These are phyloP conservation scores for Drosophila mayaguana DNA, from an alignment of 2,888 invertebrate genomes.

Conservation along the genomic window DNA sequence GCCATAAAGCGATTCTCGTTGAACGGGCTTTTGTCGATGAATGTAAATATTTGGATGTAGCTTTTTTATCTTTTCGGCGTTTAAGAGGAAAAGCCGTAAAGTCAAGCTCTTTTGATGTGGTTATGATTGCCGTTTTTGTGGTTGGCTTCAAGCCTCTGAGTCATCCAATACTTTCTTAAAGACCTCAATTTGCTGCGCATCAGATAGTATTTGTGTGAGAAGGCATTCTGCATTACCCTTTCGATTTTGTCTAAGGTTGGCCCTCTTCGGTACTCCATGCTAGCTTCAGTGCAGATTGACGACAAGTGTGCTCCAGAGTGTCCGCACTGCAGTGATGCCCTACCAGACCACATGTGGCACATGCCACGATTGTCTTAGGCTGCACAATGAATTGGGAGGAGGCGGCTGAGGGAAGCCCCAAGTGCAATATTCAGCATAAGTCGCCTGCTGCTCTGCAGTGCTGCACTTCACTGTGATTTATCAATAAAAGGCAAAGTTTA, in stretches of 20 bases:
- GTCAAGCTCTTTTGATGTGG: conserved; percentile 63
- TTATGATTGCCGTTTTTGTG: conserved; percentile 50
- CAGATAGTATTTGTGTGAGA: background rate
- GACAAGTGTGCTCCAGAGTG: background rate
- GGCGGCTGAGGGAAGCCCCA: conserved; percentile 10
- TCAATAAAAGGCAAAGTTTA: conserved; percentile 74
- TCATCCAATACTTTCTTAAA: conserved; percentile 44
- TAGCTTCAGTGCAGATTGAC: conserved; percentile 9
- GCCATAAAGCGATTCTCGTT: conserved; percentile 65
- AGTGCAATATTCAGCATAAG: conserved; percentile 10
- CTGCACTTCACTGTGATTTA: conserved; percentile 74
- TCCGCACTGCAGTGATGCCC: conserved; percentile 8
- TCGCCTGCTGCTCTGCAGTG: conserved; percentile 49
- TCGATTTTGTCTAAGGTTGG: too few relatives aligned
- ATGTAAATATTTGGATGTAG: conserved; percentile 69
- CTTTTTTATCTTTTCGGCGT: conserved; percentile 26
- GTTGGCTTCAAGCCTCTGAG: conserved; percentile 39
- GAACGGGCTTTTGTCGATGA: conserved; percentile 46
- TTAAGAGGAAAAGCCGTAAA: conserved; percentile 64
- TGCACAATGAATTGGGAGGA: conserved; percentile 1
- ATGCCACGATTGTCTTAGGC: conserved; percentile 17
- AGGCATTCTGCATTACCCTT: background rate
- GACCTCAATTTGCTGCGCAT: conserved; percentile 6
- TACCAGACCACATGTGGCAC: conserved; percentile 46
- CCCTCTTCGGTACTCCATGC: too few relatives aligned